These are phyloP conservation scores for Halcyon chelicuti DNA, from an alignment of 2,797 vertebrate genomes.

Conservation along the genomic window DNA sequence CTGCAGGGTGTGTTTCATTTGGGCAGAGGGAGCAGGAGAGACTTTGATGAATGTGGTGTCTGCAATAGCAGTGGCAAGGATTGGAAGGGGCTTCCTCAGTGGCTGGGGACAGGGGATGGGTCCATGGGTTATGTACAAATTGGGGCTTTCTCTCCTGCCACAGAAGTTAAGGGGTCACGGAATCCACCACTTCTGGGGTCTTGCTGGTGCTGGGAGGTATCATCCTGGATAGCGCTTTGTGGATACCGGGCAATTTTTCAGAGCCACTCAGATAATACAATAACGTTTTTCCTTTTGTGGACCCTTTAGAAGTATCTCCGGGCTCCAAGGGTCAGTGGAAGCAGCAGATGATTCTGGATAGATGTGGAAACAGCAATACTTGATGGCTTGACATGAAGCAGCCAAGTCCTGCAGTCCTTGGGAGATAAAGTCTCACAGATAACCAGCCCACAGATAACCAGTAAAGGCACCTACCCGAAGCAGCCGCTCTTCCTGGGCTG, in stretches of 20 bases:
- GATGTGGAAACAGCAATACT: background rate
- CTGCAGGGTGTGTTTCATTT: background rate
- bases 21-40: background rate
- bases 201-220: background rate
- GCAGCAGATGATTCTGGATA: background rate
- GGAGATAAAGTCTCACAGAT: background rate
- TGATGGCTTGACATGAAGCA: rapidly evolving
- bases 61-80: rapidly evolving
- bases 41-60: background rate
- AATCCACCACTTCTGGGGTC: background rate
- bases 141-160: background rate
- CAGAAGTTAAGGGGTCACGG: background rate
- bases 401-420: background rate
- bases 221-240: background rate
- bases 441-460: background rate
- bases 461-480: background rate
- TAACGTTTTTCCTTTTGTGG: background rate
- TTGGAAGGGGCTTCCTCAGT: background rate
- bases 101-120: background rate
- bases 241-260: background rate
- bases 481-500: background rate
- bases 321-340: background rate
- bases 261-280: background rate
- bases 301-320: background rate
- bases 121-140: rapidly evolving